Evolutionary conservation across 2,797 vertebrate genomes (phyloP).

Genomic region (Smutsia temminckii): DNA sequence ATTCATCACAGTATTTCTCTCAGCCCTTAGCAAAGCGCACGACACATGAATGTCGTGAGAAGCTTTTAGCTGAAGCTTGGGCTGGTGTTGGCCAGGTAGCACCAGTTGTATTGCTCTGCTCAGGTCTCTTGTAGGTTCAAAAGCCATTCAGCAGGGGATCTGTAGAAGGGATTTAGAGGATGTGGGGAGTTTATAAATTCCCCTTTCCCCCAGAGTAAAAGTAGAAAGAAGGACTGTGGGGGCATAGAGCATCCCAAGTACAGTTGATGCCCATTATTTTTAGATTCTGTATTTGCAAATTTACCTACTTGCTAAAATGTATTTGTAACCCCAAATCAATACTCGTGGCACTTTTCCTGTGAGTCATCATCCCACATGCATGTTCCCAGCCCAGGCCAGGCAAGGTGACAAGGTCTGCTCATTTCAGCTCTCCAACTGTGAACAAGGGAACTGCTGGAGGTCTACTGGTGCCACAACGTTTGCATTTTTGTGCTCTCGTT

Average conservation of each 20-base stretch:
- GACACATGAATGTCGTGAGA: accelerated
- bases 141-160: background rate
- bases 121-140: background rate
- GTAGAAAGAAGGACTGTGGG: background rate
- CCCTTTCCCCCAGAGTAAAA: background rate
- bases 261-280: background rate
- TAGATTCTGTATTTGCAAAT: background rate
- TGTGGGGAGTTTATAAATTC: background rate
- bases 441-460: background rate
- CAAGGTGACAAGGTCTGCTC: background rate
- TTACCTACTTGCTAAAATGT: background rate
- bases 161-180: background rate
- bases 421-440: background rate
- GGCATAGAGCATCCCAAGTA: background rate
- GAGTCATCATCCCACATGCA: background rate
- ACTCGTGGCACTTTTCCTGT: background rate
- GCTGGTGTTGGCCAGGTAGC: background rate
- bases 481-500: background rate
- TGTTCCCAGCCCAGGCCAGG: background rate
- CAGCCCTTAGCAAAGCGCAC: background rate
- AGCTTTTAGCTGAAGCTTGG: background rate
- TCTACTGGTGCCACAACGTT: background rate
- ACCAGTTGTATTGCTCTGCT: accelerated
- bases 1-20: background rate
- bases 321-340: background rate